Evolutionary conservation across 2,113 vertebrate genomes (phyloP).

Genomic region (Monarcha castaneiventris): DNA sequence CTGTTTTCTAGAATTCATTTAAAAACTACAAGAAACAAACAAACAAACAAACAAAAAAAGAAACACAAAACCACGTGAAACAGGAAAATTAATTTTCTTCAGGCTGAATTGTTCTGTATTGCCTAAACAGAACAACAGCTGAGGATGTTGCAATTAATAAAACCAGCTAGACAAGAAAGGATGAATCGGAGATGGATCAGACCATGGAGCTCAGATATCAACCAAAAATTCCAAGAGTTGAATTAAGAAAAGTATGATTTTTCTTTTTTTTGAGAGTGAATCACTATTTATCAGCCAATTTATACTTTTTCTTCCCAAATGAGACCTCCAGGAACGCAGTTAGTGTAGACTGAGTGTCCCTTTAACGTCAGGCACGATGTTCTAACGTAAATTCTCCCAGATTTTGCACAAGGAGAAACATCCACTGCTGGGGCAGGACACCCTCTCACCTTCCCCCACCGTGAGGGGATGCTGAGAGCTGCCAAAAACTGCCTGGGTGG

Average conservation of each 20-base stretch:
- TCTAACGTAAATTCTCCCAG: neutral
- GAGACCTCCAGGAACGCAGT: neutral
- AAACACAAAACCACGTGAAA: neutral
- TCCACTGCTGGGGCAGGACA: neutral
- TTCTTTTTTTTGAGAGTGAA: neutral
- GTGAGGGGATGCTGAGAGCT: neutral
- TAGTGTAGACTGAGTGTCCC: neutral
- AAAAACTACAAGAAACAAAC: neutral
- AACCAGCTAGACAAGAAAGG: neutral
- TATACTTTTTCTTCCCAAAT: neutral
- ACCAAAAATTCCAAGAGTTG: neutral
- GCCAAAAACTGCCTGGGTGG: neutral
- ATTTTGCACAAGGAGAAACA: neutral
- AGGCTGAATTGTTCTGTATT: neutral
- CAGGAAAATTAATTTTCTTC: neutral
- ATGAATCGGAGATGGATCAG: neutral
- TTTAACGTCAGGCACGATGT: accelerated
- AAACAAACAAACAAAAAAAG: neutral
- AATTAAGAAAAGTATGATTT: neutral
- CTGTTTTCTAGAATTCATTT: neutral
- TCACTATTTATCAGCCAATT: neutral
- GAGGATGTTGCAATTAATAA: neutral
- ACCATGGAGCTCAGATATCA: neutral
- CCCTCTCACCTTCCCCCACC: accelerated
- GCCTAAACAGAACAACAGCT: neutral